These are phyloP conservation scores for Drymodes brunneopygia DNA, from an alignment of 2,113 vertebrate genomes.

Conservation along the genomic window DNA sequence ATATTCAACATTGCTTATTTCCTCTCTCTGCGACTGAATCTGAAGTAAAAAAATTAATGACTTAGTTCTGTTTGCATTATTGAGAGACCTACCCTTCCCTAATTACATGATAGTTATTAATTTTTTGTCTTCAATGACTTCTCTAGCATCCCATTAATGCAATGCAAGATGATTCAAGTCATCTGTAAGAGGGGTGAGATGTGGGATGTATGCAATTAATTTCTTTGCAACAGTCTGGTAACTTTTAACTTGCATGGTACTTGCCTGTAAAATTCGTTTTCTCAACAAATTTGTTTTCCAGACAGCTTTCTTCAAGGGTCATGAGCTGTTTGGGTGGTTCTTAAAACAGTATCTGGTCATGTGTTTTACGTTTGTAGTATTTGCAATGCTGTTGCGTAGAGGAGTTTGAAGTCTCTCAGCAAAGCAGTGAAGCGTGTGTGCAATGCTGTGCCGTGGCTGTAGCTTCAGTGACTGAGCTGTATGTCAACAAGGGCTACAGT, in stretches of 20 bases:
- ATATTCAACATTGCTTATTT: neutral
- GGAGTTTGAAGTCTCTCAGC: neutral
- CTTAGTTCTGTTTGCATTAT: neutral
- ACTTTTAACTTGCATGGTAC: neutral
- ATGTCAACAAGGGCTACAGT: neutral
- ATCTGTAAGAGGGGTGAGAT: neutral
- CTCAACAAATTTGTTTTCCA: neutral
- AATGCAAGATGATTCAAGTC: neutral
- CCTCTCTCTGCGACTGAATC: neutral
- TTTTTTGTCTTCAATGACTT: neutral
- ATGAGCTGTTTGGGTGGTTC: neutral
- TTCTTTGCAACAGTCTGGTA: neutral
- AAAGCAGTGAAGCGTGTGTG: neutral
- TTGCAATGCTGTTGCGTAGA: neutral
- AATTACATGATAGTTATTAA: neutral
- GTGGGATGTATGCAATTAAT: neutral
- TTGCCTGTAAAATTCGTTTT: neutral
- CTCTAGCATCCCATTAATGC: neutral
- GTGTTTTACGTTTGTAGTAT: neutral
- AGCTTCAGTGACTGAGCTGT: neutral
- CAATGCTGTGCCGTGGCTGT: neutral
- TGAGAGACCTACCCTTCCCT: neutral
- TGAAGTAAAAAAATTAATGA: neutral
- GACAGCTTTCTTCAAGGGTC: neutral
- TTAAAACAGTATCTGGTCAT: neutral